Evolutionary conservation across 2,888 invertebrate species (phyloP).

Genomic region (Clusia tigrina): DNA sequence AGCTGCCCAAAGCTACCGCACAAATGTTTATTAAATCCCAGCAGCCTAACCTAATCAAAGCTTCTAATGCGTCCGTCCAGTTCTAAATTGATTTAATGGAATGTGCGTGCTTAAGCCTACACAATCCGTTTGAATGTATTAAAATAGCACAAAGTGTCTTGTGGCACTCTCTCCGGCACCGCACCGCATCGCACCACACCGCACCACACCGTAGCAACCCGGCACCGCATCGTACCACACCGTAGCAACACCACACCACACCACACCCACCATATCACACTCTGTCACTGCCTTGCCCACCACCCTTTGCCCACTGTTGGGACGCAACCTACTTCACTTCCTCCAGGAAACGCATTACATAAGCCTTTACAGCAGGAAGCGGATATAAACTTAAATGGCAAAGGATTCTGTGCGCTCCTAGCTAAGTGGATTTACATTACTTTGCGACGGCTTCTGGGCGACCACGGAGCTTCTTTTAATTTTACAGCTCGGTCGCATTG

Average conservation of each 20-base stretch:
- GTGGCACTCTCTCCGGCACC: no score
- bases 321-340: background rate
- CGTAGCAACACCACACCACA: no score
- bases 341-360: slow-evolving; percentile 21
- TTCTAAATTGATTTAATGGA: background rate
- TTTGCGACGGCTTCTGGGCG: background rate
- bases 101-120: background rate
- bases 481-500: no score
- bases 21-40: background rate
- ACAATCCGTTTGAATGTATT: background rate
- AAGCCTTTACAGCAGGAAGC: background rate
- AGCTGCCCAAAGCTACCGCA: background rate
- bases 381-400: slow-evolving; percentile 3
- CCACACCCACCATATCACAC: no score
- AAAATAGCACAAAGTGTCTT: background rate
- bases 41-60: background rate
- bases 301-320: no score
- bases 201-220: background rate
- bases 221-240: background rate
- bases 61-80: background rate
- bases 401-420: slow-evolving; percentile 2
- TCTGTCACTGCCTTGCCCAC: no score
- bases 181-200: background rate
- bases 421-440: background rate
- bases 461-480: no score